These are phyloP conservation scores for Elephantulus edwardii DNA, from an alignment of 2,113 vertebrate species.

Conservation along the genomic window DNA sequence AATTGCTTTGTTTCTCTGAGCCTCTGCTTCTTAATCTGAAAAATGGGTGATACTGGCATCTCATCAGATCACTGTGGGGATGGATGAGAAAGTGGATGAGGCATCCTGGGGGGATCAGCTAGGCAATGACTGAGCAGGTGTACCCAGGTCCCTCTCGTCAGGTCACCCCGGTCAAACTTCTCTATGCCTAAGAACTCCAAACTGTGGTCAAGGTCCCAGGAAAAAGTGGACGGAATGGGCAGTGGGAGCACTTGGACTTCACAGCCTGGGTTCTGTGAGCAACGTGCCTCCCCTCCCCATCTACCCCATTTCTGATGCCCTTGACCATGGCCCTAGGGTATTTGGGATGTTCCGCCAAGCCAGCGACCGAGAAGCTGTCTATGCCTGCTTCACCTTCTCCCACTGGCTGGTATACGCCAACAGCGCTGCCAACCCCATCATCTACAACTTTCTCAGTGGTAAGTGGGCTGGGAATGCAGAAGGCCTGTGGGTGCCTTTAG, in stretches of 20 bases:
- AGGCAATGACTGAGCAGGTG: not conserved
- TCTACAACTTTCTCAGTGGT: slow-evolving; percentile 81
- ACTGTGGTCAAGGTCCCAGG: not conserved
- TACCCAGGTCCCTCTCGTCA: too few species aligned
- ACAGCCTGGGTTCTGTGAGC: not conserved
- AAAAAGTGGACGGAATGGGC: not conserved
- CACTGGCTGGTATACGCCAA: slow-evolving; percentile 81
- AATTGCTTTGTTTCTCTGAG: not conserved
- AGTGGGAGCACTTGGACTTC: not conserved
- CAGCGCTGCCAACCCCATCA: slow-evolving; percentile 79
- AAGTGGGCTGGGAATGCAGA: slow-evolving; percentile 18
- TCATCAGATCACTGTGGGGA: not conserved
- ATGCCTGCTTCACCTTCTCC: slow-evolving; percentile 80
- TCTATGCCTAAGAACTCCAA: not conserved
- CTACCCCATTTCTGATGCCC: not conserved
- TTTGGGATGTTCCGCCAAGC: slow-evolving; percentile 76
- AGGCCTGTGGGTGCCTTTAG: not conserved
- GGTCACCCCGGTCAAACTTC: not conserved
- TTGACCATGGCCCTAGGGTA: slow-evolving; percentile 53
- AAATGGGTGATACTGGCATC: not conserved
- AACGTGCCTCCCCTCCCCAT: not conserved
- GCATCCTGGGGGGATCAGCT: not conserved
- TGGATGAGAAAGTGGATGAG: not conserved
- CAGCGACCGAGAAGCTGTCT: slow-evolving; percentile 75
- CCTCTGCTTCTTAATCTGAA: not conserved